Conservation (phyloP, 2,888 invertebrate species). For the Aphidius colemani region DNA sequence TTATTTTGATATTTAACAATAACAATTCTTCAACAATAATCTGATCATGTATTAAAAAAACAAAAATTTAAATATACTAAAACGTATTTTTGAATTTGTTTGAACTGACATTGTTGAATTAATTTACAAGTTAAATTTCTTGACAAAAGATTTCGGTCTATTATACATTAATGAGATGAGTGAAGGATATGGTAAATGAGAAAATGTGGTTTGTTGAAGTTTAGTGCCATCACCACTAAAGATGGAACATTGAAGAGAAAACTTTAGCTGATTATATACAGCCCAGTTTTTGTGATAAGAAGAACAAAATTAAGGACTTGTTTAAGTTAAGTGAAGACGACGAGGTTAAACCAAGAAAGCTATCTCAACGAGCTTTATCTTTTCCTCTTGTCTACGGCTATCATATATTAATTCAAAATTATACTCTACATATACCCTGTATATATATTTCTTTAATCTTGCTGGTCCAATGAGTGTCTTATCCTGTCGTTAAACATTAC, state of each 20-base stretch:
- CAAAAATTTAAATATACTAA: too few relatives aligned
- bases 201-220: slow-evolving; percentile 34
- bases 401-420: slow-evolving; percentile 29
- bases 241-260: slow-evolving; percentile 56
- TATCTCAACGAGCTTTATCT: slow-evolving; percentile 48
- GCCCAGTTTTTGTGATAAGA: slow-evolving; percentile 47
- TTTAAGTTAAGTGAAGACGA: slow-evolving; percentile 9
- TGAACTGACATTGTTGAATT: slow-evolving; percentile 29
- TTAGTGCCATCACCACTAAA: slow-evolving; percentile 44
- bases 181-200: slow-evolving; percentile 33
- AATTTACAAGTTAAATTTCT: slow-evolving; percentile 47
- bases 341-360: slow-evolving; percentile 46
- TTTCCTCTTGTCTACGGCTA: slow-evolving; percentile 24
- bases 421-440: slow-evolving; percentile 11
- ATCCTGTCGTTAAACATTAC: slow-evolving; percentile 46
- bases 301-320: slow-evolving; percentile 43
- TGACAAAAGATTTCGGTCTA: slow-evolving; percentile 41
- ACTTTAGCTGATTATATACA: slow-evolving; percentile 49
- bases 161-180: slow-evolving; percentile 12
- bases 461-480: slow-evolving; percentile 33
- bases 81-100: slow-evolving; percentile 7
- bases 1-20: too few relatives aligned
- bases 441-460: slow-evolving; percentile 11
- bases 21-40: too few relatives aligned
- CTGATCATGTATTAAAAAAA: too few relatives aligned